Conservation (phyloP, 2,797 vertebrate genomes). For the Ceryle rudis region DNA sequence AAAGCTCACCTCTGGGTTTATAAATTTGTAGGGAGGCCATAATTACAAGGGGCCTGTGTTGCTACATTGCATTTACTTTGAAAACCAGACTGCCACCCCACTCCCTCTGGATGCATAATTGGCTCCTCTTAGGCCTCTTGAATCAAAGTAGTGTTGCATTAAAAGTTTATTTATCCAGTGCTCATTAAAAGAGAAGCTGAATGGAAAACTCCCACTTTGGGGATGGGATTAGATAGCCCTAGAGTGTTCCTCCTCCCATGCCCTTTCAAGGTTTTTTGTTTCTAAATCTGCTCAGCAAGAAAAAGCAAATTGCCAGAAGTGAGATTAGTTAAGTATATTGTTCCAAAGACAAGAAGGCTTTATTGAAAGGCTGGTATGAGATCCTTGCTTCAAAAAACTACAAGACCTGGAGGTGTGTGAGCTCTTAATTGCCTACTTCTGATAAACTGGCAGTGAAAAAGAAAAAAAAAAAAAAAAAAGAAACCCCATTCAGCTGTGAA, state of each 20-base stretch:
- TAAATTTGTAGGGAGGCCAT: conserved; percentile 74
- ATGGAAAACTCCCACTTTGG: conserved; percentile 83
- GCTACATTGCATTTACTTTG: conserved; percentile 79
- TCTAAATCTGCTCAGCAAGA: conserved; percentile 84
- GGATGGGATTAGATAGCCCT: conserved; percentile 79
- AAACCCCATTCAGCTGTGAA: conserved; percentile 74
- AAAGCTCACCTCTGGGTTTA: conserved; percentile 79
- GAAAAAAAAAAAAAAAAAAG: conserved; percentile 41
- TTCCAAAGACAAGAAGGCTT: conserved; percentile 82
- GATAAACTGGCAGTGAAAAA: conserved; percentile 75
- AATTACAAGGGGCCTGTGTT: conserved; percentile 74
- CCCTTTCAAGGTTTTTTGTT: conserved; percentile 82
- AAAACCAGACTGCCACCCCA: conserved; percentile 73
- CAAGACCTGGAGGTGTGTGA: conserved; percentile 83
- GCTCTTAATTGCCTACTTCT: conserved; percentile 85
- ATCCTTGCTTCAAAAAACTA: conserved; percentile 80
- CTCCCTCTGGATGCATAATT: conserved; percentile 79
- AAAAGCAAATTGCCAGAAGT: conserved; percentile 87
- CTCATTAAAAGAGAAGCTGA: conserved; percentile 81
- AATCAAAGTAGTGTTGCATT: conserved; percentile 80
- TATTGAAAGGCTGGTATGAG: conserved; percentile 80
- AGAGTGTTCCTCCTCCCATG: conserved; percentile 75
- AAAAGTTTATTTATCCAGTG: conserved; percentile 83
- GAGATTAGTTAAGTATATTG: conserved; percentile 86
- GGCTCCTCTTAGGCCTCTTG: conserved; percentile 77